Percentiles rank a stretch among this genome's conserved stretches.
Conservation (phyloP, 2,888 invertebrate species). For the Tiliacea citrago region DNA sequence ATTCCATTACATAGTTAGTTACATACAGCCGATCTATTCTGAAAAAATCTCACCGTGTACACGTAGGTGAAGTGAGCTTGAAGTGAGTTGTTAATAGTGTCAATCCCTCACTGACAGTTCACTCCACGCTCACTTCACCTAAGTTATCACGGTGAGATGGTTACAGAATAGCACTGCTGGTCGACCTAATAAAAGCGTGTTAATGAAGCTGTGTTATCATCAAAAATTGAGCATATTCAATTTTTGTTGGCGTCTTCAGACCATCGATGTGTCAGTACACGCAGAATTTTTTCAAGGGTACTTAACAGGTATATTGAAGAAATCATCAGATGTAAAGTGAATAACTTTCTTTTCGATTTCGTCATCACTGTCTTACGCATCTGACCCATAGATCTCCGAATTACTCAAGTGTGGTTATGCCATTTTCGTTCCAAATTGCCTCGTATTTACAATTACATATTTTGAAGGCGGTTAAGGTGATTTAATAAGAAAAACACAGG, state of each 20-base stretch:
- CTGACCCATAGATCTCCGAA: neutral
- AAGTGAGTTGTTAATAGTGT: too few relatives aligned
- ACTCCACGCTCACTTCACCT: too few relatives aligned
- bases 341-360: neutral
- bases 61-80: too few relatives aligned
- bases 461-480: slow-evolving; percentile 18
- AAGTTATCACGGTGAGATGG: too few relatives aligned
- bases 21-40: too few relatives aligned
- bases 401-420: neutral
- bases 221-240: neutral
- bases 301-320: too few relatives aligned
- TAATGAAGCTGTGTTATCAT: neutral
- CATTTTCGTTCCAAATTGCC: slow-evolving; percentile 4
- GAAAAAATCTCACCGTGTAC: too few relatives aligned
- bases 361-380: neutral
- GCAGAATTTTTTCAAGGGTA: too few relatives aligned
- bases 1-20: too few relatives aligned
- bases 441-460: slow-evolving; percentile 20
- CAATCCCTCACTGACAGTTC: too few relatives aligned
- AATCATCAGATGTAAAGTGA: neutral
- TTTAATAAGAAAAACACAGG: slow-evolving; percentile 51
- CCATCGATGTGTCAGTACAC: neutral
- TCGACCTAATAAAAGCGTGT: too few relatives aligned
- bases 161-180: too few relatives aligned
- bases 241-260: neutral